phyloP scores from a whole-genome alignment of 2,888 invertebrate species.

The Pardosa pseudoannulata region DNA sequence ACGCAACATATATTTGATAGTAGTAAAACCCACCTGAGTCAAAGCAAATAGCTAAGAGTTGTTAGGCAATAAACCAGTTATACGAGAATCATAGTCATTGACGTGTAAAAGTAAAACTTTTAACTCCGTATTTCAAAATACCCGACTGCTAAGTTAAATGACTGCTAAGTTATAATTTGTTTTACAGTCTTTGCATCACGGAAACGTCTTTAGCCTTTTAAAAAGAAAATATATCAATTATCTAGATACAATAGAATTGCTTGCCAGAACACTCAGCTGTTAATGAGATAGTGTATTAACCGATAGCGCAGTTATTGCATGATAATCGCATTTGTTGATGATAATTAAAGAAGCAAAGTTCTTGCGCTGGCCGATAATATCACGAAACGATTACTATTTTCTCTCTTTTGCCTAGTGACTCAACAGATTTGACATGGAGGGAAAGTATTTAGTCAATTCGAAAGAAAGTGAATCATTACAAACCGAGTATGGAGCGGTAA shows the following conservation, averaged over 20 bases:
- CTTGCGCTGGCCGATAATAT: conserved; percentile 13
- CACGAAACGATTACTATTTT: not conserved
- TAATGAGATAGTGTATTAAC: conserved; percentile 20
- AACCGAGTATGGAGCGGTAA: conserved; percentile 29
- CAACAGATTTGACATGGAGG: conserved; percentile 23
- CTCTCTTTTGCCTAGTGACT: not conserved
- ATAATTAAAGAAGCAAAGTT: conserved; percentile 46
- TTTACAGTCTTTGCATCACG: no score
- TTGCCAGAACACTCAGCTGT: not conserved
- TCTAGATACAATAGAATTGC: no score
- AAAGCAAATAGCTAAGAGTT: no score
- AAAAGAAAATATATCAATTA: no score
- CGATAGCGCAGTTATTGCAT: conserved; percentile 23
- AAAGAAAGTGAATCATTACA: not conserved
- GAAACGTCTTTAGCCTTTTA: not conserved
- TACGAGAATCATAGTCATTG: no score
- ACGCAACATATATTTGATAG: no score
- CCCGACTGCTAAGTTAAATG: no score
- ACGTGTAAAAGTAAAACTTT: no score
- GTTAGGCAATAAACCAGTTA: no score
- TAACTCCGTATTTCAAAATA: no score
- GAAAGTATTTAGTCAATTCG: conserved; percentile 35
- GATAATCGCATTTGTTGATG: conserved; percentile 30
- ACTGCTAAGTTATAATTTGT: no score
- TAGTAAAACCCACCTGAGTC: no score